phyloP scores from a whole-genome alignment of 2,888 invertebrate genomes.

The Agrotis segetum region DNA sequence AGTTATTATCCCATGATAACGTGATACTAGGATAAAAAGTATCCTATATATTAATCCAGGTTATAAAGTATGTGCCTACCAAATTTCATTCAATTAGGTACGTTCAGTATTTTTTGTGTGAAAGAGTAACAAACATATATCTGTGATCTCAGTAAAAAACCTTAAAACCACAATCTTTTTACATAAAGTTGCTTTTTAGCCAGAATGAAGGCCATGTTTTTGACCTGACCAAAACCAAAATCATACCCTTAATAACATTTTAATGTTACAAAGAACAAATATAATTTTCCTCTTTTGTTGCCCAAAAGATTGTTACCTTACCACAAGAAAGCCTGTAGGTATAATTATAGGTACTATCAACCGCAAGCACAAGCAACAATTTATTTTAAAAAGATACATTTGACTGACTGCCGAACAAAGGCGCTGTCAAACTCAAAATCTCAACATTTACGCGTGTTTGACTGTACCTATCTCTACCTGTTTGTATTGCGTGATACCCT shows the following conservation, averaged over 20 bases:
- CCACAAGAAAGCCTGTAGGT: conserved; percentile 1
- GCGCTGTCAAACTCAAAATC: neutral
- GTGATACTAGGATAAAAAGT: too few relatives aligned
- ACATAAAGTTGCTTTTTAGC: neutral
- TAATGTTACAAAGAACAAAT: conserved; percentile 13
- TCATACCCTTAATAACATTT: conserved; percentile 2
- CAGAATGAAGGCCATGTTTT: conserved; percentile 1
- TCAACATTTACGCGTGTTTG: neutral
- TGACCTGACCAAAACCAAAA: conserved; percentile 9
- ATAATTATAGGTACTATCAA: conserved; percentile 33
- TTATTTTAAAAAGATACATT: neutral
- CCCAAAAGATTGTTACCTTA: conserved; percentile 5
- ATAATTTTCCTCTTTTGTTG: conserved; percentile 13
- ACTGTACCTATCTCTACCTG: conserved; percentile 31
- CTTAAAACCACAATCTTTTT: neutral
- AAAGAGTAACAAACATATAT: too few relatives aligned
- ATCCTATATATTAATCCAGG: too few relatives aligned
- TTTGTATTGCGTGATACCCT: conserved; percentile 62
- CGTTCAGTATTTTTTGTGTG: too few relatives aligned
- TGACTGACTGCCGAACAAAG: neutral
- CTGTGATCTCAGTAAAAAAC: neutral
- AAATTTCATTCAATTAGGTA: too few relatives aligned
- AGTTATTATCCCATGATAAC: too few relatives aligned
- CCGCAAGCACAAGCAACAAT: neutral
- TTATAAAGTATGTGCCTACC: too few relatives aligned